These are phyloP conservation scores for Caradrina kadenii DNA, from an alignment of 2,888 invertebrate species.

Conservation along the genomic window DNA sequence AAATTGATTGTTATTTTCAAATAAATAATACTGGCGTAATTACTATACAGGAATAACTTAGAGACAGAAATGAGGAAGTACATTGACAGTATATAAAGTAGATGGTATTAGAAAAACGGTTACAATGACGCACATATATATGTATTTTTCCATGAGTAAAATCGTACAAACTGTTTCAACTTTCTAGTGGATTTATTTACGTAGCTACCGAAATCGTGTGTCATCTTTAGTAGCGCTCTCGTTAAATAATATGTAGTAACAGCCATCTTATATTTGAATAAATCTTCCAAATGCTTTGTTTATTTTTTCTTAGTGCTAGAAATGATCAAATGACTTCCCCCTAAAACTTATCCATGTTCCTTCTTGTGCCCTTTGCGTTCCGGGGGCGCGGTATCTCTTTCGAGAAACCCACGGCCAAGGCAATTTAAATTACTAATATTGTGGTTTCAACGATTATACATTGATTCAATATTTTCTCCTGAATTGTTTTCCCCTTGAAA, in stretches of 20 bases:
- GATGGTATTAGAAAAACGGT: constrained; percentile 25
- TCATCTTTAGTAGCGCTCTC: background rate
- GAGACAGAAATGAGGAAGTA: constrained; percentile 34
- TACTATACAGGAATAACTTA: constrained; percentile 27
- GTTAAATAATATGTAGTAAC: background rate
- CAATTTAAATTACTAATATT: no score
- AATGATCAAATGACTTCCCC: no score
- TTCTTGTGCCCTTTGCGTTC: no score
- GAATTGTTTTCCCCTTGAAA: background rate
- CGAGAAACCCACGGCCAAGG: no score
- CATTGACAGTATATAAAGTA: constrained; percentile 16
- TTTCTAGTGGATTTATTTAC: constrained; percentile 3
- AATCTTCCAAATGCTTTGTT: background rate
- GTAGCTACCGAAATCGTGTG: background rate
- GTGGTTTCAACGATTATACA: background rate
- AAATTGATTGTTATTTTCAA: background rate
- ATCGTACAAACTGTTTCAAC: constrained; percentile 3
- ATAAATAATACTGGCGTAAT: background rate
- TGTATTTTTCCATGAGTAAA: constrained; percentile 14
- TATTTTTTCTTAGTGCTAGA: no score
- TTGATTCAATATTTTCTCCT: background rate
- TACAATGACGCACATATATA: constrained; percentile 17
- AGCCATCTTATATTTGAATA: background rate
- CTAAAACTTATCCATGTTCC: no score
- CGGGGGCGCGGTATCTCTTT: no score